Evolutionary conservation across 2,888 invertebrate genomes (phyloP).

Genomic region (Eucriotettix oculatus): DNA sequence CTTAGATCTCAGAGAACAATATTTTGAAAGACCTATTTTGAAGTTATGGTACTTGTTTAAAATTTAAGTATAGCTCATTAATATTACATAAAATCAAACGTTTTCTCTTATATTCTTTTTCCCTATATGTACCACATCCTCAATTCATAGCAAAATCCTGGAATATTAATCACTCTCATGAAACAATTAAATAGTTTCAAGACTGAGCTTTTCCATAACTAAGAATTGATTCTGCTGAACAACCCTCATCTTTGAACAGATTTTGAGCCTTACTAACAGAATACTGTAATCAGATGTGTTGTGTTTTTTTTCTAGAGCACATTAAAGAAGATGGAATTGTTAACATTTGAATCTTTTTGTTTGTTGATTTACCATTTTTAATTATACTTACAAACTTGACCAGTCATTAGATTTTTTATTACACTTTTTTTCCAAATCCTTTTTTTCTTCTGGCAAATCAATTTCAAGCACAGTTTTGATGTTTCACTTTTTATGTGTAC

Average conservation of each 20-base stretch:
- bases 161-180: slow-evolving; percentile 2
- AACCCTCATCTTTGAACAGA: neutral
- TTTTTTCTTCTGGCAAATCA: too few relatives aligned
- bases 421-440: too few relatives aligned
- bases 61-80: neutral
- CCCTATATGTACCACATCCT: neutral
- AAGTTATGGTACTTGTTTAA: neutral
- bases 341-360: neutral
- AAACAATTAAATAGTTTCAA: neutral
- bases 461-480: too few relatives aligned
- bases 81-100: neutral
- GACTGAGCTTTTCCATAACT: neutral
- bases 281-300: too few relatives aligned
- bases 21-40: neutral
- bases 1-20: neutral
- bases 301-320: neutral
- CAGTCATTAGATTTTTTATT: too few relatives aligned
- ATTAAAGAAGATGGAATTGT: slow-evolving; percentile 1
- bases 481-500: too few relatives aligned
- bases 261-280: neutral
- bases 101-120: slow-evolving; percentile 1
- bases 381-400: neutral
- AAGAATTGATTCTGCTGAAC: neutral
- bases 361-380: neutral
- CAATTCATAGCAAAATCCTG: neutral